Evolutionary conservation across 2,888 invertebrate species (phyloP).

Genomic region (Lasioglossum leucozonium): DNA sequence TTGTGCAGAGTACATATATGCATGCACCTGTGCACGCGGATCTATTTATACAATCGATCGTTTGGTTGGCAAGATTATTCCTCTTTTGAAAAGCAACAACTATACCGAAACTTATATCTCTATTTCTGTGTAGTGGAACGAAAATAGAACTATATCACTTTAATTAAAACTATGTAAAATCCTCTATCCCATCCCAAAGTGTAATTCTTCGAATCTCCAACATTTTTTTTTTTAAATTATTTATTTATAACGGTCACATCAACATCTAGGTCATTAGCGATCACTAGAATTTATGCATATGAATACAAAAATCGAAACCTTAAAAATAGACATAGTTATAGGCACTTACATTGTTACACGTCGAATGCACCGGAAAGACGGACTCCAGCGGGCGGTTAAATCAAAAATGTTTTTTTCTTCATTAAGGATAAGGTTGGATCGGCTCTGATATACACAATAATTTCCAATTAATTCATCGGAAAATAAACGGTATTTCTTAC

Average conservation of each 20-base stretch:
- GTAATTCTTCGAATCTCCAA: not conserved
- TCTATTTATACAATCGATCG: conserved; percentile 44
- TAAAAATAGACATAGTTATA: too few relatives aligned
- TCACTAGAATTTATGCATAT: too few relatives aligned
- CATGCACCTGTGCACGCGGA: not conserved
- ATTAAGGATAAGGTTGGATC: not conserved
- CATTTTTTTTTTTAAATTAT: too few relatives aligned
- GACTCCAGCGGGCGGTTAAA: not conserved
- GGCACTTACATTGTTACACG: not conserved
- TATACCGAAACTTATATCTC: not conserved
- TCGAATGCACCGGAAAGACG: not conserved
- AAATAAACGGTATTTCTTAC: not conserved
- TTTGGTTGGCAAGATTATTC: conserved; percentile 26
- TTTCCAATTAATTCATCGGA: not conserved
- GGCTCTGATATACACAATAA: not conserved
- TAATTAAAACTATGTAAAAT: not conserved
- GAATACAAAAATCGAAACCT: too few relatives aligned
- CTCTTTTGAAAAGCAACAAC: conserved; percentile 14
- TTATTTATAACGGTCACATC: too few relatives aligned
- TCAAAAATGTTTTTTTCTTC: not conserved
- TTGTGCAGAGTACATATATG: conserved; percentile 3
- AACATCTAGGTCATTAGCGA: too few relatives aligned
- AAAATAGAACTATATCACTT: not conserved
- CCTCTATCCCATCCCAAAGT: not conserved
- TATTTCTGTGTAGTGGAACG: not conserved